Evolutionary conservation across 2,797 vertebrate species (phyloP).

Genomic region (Serranus cabrilla): DNA sequence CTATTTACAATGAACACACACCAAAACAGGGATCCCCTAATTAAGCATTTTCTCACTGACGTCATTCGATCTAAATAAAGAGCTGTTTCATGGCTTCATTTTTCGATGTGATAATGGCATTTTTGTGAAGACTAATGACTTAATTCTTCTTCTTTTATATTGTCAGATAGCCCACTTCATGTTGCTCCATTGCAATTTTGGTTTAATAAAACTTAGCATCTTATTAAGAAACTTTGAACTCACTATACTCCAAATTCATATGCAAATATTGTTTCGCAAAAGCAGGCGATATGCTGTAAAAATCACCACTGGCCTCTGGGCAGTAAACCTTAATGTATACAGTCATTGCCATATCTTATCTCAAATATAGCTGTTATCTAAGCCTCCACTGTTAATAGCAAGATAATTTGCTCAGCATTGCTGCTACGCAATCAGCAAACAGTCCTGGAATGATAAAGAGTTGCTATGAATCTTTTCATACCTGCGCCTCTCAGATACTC

Average conservation of each 20-base stretch:
- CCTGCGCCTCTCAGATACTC: conserved; percentile 10
- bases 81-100: too few relatives aligned
- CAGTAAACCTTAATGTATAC: conserved; percentile 11
- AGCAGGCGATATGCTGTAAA: background rate
- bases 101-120: too few relatives aligned
- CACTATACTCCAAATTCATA: background rate
- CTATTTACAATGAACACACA: background rate
- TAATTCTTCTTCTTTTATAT: background rate
- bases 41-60: too few relatives aligned
- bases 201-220: background rate
- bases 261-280: conserved; percentile 5
- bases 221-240: background rate
- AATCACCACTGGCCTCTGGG: background rate
- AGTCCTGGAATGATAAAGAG: conserved; percentile 24
- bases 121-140: background rate
- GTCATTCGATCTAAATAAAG: too few relatives aligned
- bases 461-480: conserved; percentile 12
- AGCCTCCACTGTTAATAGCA: conserved; percentile 15
- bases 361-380: conserved; percentile 31
- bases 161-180: background rate
- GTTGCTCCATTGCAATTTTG: background rate
- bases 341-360: conserved; percentile 35
- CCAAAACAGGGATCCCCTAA: too few relatives aligned
- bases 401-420: conserved; percentile 26
- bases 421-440: conserved; percentile 36